Evolutionary conservation across 2,888 invertebrate genomes (phyloP), one percentile per base, ranked within the genome.

Genomic region (Hedychridium roseum): DNA sequence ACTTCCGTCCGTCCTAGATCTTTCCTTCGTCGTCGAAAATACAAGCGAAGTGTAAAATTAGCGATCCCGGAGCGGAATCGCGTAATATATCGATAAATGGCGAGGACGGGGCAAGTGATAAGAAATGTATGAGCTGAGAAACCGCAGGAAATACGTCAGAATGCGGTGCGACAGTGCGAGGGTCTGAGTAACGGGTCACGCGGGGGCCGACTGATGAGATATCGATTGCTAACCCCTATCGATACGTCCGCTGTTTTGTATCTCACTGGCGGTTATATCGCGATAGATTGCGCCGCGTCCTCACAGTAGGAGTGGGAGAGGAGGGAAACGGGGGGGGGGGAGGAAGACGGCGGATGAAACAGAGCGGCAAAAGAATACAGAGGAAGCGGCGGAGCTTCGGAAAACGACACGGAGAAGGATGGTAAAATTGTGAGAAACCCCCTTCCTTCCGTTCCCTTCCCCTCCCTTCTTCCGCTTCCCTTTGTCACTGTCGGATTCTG

Each of bases 241-340:
- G 45, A 48, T 57, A 54, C 42, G 50, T 54, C 49, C 50, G 54
- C 45, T 37, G 46, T 53, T 50, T 58, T 57, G 43, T 53, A 59
- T 57, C 51, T 50, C n/a, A 38, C 43, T 41, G 47, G 14, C 45
- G 40, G 42, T 50, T 55, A 54, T 54, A 50, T 65, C 46, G 54
- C 57, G 50, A 60, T 65, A 56, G 56, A 68, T 66, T 55, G 62
- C 55, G 43, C 52, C 32, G 27, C 37, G 38, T 43, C 37, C 43
- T 50, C 43, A 40, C 41, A 28, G 26, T 3, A 32, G 18, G 32
- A 43, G 50, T 48, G 46, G 42, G 32, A 41, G 35, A 34, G 38
- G 34, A 42, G 35, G 18, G 32, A 43, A 42, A 38, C 40, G 38
- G 28, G 48, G 17, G 41, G 3, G 17, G 5, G 11, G 35, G 15